These are phyloP conservation scores for Dinothrombium tinctorium DNA, from an alignment of 1,140 invertebrate species.

Conservation along the genomic window DNA sequence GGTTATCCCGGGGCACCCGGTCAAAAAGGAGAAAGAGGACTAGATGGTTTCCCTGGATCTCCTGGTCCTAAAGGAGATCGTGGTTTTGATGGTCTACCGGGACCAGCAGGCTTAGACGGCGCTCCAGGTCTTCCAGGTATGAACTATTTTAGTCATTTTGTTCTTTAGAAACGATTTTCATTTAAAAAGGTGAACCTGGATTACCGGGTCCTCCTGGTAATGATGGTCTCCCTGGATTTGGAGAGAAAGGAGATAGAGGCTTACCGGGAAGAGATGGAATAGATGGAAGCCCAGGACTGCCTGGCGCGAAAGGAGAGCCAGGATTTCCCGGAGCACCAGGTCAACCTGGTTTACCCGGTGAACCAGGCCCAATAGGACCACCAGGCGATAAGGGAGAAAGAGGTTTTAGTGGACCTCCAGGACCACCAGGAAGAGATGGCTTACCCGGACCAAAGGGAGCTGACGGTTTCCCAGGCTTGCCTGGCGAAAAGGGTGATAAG, in stretches of 20 bases:
- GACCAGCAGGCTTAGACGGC: background rate
- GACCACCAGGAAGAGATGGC: constrained; percentile 12
- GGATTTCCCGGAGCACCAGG: constrained; percentile 33
- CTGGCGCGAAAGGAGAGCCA: background rate
- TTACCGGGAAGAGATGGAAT: too few species aligned
- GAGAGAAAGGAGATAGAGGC: too few species aligned
- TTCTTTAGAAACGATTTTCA: background rate
- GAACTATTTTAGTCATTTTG: background rate
- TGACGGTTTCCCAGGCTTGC: background rate
- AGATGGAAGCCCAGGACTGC: background rate
- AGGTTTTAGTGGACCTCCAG: constrained; percentile 11
- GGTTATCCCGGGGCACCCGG: too few species aligned
- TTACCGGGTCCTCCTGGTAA: constrained; percentile 24
- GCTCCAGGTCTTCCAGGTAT: background rate
- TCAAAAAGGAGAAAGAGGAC: too few species aligned
- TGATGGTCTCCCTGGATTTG: too few species aligned
- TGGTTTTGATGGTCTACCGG: background rate
- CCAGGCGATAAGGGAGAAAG: constrained; percentile 7
- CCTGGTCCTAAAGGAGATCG: background rate
- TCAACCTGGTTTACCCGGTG: constrained; percentile 6
- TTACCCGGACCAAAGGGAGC: constrained; percentile 10
- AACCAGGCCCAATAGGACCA: constrained; percentile 1
- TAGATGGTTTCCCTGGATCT: background rate
- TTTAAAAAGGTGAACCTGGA: background rate
- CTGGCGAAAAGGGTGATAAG: constrained; percentile 11